Evolutionary conservation across 2,888 invertebrate species (phyloP), one percentile per base, ranked within the genome.

Genomic region (Odontomyia ornata): DNA sequence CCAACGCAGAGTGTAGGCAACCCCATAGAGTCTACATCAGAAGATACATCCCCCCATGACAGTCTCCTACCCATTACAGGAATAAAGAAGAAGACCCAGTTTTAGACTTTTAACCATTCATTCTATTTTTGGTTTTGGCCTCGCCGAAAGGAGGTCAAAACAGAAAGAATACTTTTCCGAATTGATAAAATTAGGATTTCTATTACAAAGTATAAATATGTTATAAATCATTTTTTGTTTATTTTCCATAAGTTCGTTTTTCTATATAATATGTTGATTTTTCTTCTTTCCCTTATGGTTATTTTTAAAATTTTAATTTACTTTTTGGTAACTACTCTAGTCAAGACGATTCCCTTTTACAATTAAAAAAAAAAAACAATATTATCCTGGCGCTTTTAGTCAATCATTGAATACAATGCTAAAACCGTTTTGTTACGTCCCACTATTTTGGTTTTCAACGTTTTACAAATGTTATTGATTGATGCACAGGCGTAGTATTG

Each of bases 291-390:
- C 30, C 25, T 69, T 69, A 69, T 23, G 69, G 28, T 28, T n/a
- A n/a, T n/a, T n/a, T n/a, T n/a, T n/a, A n/a, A n/a, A 28, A 56
- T 72, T 15, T 67, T 67, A 5, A 28, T 65, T 65, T 7, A 13
- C 23, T 65, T 69, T 69, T 69, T 47, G 69, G 69, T 69, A 69
- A 69, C 69, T 69, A 69, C 30, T 46, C 47, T 46, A 69, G 11
- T 23, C 23, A 47, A 69, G 5, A 23, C 21, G 69, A 69, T 21
- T 36, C 18, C 18, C 25, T 47, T 69, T 25, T 13, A 69, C 43
- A 5, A 47, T 21, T 46, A 46, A 1, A 46, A 25, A 47, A n/a
- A n/a, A 69, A 43, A 36, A 67, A 67, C 27, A 64, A 64, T 67
- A 67, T 67, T 43, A 27, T 47, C 25, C 30, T 46, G 69, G 25